These are phyloP conservation scores for Drosophila eohydei DNA, from an alignment of 2,888 invertebrate genomes.

Conservation along the genomic window DNA sequence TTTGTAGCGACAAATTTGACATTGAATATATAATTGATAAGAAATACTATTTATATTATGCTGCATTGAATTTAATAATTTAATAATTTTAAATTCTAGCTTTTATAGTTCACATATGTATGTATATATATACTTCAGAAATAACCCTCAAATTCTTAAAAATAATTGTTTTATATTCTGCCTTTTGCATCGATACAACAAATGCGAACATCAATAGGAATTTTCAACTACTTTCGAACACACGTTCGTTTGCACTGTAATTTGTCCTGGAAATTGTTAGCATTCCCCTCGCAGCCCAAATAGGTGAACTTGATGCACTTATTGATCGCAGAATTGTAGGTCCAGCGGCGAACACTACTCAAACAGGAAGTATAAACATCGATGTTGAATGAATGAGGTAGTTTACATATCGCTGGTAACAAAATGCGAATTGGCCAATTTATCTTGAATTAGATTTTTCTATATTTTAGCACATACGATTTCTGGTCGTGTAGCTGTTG, in stretches of 20 bases:
- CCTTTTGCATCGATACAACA: background rate
- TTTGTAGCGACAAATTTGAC: background rate
- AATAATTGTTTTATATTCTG: too few species aligned
- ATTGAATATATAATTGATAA: background rate
- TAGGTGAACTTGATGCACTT: slow-evolving; percentile 39
- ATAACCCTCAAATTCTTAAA: too few species aligned
- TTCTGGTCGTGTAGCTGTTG: slow-evolving; percentile 25
- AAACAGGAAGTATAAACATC: slow-evolving; percentile 26
- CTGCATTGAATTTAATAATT: too few species aligned
- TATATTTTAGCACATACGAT: slow-evolving; percentile 23
- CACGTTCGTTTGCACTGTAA: background rate
- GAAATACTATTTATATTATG: background rate
- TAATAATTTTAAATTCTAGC: too few species aligned
- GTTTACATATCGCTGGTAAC: slow-evolving; percentile 43
- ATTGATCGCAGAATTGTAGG: slow-evolving; percentile 2
- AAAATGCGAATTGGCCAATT: background rate
- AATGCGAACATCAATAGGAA: background rate
- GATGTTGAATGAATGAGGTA: slow-evolving; percentile 31
- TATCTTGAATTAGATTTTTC: too few species aligned
- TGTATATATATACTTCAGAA: too few species aligned
- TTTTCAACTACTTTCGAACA: too few species aligned
- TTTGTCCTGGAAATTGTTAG: slow-evolving; percentile 45
- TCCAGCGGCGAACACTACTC: slow-evolving; percentile 1
- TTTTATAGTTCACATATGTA: too few species aligned
- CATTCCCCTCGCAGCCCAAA: slow-evolving; percentile 61